A percentile compares a stretch with the other conserved stretches of the same genome.
Conservation (phyloP, 2,888 invertebrate species). For the Hermaeophaga mercurialis region DNA sequence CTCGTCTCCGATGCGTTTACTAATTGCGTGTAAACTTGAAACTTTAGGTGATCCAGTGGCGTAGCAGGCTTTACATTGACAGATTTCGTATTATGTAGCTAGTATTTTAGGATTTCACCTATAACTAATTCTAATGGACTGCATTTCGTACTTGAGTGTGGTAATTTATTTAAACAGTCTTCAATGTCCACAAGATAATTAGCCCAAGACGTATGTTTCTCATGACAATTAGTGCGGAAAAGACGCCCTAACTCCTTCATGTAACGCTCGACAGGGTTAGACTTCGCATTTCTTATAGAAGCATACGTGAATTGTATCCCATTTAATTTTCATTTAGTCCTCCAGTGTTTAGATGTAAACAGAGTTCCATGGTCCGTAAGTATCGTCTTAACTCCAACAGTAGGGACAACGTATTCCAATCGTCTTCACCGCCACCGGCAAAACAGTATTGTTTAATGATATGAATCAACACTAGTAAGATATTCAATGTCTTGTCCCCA, state of each 20-base stretch:
- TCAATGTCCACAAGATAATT: background rate
- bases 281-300: background rate
- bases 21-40: too few species aligned
- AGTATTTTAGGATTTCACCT: too few species aligned
- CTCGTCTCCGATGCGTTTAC: too few species aligned
- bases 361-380: background rate
- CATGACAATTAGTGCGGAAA: background rate
- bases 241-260: background rate
- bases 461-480: too few species aligned
- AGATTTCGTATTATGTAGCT: too few species aligned
- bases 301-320: background rate
- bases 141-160: conserved; percentile 1
- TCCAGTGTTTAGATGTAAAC: background rate
- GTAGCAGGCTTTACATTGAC: too few species aligned
- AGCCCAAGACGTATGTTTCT: background rate
- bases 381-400: background rate
- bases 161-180: background rate
- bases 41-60: too few species aligned
- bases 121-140: too few species aligned
- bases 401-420: background rate
- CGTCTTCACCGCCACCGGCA: background rate
- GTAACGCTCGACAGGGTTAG: background rate
- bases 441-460: too few species aligned
- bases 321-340: background rate
- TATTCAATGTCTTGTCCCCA: too few species aligned